A percentile compares a stretch with the other conserved stretches of the same genome.
Evolutionary conservation across 2,888 invertebrate genomes (phyloP).

Genomic region (Nineta flava): DNA sequence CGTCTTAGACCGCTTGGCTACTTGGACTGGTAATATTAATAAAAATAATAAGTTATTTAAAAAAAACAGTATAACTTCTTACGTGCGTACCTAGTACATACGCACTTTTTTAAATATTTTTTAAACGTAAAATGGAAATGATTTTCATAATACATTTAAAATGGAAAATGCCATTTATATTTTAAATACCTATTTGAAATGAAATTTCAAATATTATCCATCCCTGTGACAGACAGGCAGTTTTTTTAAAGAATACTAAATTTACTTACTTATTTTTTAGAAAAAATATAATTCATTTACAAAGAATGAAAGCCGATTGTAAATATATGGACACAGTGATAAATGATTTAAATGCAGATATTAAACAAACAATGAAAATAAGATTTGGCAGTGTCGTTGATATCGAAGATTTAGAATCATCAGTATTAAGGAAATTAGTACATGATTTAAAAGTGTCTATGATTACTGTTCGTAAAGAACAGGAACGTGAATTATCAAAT

Average conservation of each 20-base stretch:
- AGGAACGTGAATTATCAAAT: constrained; percentile 28
- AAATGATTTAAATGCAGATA: constrained; percentile 35
- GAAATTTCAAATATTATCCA: too few relatives aligned
- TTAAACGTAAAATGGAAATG: too few relatives aligned
- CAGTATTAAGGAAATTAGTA: constrained; percentile 35
- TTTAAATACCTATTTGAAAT: too few relatives aligned
- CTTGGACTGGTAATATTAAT: too few relatives aligned
- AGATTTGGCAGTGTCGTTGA: constrained; percentile 40
- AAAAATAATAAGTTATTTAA: too few relatives aligned
- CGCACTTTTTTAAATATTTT: neutral
- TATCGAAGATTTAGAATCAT: constrained; percentile 36
- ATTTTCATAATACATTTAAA: too few relatives aligned
- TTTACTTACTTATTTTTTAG: constrained; percentile 28
- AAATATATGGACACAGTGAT: constrained; percentile 46
- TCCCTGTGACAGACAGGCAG: too few relatives aligned
- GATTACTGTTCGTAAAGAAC: constrained; percentile 28
- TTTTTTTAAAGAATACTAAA: too few relatives aligned
- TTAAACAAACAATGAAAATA: constrained; percentile 31
- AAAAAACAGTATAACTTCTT: too few relatives aligned
- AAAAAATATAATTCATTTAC: constrained; percentile 47
- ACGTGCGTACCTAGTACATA: too few relatives aligned
- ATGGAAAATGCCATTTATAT: too few relatives aligned
- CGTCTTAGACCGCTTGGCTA: too few relatives aligned
- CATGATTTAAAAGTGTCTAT: constrained; percentile 34
- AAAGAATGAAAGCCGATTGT: constrained; percentile 53